These are phyloP conservation scores for Salminus brasiliensis DNA, from an alignment of 2,113 vertebrate species.

Conservation along the genomic window DNA sequence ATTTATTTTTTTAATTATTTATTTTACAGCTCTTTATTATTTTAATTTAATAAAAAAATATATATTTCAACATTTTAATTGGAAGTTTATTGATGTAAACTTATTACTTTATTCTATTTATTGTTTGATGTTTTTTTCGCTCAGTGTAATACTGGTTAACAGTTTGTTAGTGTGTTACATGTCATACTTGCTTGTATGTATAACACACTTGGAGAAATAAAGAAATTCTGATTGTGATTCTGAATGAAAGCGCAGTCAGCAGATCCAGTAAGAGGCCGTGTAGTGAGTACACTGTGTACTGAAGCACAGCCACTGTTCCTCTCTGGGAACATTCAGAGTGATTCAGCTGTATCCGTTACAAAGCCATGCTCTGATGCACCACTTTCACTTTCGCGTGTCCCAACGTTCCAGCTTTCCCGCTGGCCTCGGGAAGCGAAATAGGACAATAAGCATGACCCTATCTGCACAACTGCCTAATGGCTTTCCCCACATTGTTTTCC, in stretches of 20 bases:
- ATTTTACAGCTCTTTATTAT: too few species aligned
- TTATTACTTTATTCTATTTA: too few species aligned
- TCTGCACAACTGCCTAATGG: neutral
- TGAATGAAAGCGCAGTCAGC: neutral
- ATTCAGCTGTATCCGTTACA: neutral
- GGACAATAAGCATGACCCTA: neutral
- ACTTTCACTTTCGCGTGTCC: conserved; percentile 30
- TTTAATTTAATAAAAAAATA: too few species aligned
- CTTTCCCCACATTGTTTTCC: neutral
- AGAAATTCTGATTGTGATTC: neutral
- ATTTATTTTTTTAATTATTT: too few species aligned
- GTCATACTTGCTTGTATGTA: too few species aligned
- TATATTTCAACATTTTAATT: too few species aligned
- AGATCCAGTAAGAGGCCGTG: neutral
- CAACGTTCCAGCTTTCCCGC: conserved; percentile 34
- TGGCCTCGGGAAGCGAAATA: conserved; percentile 13
- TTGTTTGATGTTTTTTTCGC: too few species aligned
- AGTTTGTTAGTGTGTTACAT: too few species aligned
- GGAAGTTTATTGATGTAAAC: too few species aligned
- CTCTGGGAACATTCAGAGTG: neutral
- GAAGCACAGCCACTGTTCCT: neutral
- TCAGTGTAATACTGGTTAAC: too few species aligned
- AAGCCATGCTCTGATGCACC: neutral
- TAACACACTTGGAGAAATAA: neutral
- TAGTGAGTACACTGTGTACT: neutral